phyloP scores from a whole-genome alignment of 2,797 vertebrate genomes.

The Enteromius thamalakanensis region DNA sequence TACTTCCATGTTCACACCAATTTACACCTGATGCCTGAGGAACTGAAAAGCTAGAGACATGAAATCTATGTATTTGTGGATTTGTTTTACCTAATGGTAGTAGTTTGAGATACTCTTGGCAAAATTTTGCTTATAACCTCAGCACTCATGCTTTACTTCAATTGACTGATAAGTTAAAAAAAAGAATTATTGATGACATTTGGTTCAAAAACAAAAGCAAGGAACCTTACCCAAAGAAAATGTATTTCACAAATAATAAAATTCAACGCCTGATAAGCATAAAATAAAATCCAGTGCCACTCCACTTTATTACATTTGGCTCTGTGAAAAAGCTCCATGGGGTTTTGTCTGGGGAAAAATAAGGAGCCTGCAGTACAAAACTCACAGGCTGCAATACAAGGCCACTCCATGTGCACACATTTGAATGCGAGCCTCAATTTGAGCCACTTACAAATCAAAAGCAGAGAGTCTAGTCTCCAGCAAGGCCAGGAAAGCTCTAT shows the following conservation, averaged over 20 bases:
- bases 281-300: slow-evolving; percentile 56
- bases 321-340: slow-evolving; percentile 57
- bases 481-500: slow-evolving; percentile 61
- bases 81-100: not conserved
- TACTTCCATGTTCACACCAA: not conserved
- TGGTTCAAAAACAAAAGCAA: slow-evolving; percentile 36
- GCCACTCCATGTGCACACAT: slow-evolving; percentile 60
- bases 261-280: slow-evolving; percentile 43
- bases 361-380: slow-evolving; percentile 52
- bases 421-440: slow-evolving; percentile 64
- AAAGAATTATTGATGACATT: slow-evolving; percentile 22
- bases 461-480: slow-evolving; percentile 59
- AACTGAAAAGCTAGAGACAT: not conserved
- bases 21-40: not conserved
- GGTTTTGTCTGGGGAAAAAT: slow-evolving; percentile 60
- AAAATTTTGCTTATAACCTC: not conserved
- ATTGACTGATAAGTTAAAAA: not conserved
- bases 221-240: slow-evolving; percentile 30
- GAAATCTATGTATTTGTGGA: not conserved
- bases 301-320: slow-evolving; percentile 59
- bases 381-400: slow-evolving; percentile 56
- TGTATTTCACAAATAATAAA: slow-evolving; percentile 33
- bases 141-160: not conserved
- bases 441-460: slow-evolving; percentile 66
- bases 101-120: not conserved